A percentile compares a stretch with the other conserved stretches of the same genome.
phyloP scores from a whole-genome alignment of 2,888 invertebrate species.

The Seladonia tumulorum region DNA sequence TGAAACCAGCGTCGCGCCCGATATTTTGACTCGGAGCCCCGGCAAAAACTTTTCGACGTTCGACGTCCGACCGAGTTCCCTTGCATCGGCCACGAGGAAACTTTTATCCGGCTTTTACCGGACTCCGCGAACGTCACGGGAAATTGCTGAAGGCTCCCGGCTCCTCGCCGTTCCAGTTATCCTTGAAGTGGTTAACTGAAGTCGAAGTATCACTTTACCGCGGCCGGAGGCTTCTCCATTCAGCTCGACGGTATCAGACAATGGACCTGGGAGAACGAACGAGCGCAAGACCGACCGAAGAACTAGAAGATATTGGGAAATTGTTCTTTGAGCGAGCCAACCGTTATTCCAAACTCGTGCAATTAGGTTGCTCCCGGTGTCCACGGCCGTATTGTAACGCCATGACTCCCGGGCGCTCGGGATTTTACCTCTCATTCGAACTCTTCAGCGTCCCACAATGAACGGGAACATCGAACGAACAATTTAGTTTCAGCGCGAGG shows the following conservation, averaged over 20 bases:
- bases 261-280: neutral
- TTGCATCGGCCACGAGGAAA: slow-evolving; percentile 32
- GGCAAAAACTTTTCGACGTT: slow-evolving; percentile 48
- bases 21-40: slow-evolving; percentile 47
- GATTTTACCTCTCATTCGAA: neutral
- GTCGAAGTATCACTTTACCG: slow-evolving; percentile 40
- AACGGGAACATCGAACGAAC: neutral
- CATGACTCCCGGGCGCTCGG: neutral
- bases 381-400: neutral
- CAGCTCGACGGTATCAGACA: slow-evolving; percentile 18
- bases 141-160: slow-evolving; percentile 37
- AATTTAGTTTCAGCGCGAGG: neutral
- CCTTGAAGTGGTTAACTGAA: slow-evolving; percentile 45
- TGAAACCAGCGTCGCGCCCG: slow-evolving; percentile 30
- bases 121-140: slow-evolving; percentile 46
- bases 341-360: slow-evolving; percentile 23
- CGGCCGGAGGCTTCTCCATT: slow-evolving; percentile 34
- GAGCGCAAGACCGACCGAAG: slow-evolving; percentile 9
- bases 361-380: slow-evolving; percentile 25
- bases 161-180: slow-evolving; percentile 33
- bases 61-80: slow-evolving; percentile 32
- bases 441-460: neutral
- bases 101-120: slow-evolving; percentile 49
- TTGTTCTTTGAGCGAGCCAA: slow-evolving; percentile 27
- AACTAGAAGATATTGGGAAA: slow-evolving; percentile 23